Evolutionary conservation across 2,888 invertebrate genomes (phyloP), one percentile per base, ranked within the genome.

Genomic region (Tenthredo amoena): DNA sequence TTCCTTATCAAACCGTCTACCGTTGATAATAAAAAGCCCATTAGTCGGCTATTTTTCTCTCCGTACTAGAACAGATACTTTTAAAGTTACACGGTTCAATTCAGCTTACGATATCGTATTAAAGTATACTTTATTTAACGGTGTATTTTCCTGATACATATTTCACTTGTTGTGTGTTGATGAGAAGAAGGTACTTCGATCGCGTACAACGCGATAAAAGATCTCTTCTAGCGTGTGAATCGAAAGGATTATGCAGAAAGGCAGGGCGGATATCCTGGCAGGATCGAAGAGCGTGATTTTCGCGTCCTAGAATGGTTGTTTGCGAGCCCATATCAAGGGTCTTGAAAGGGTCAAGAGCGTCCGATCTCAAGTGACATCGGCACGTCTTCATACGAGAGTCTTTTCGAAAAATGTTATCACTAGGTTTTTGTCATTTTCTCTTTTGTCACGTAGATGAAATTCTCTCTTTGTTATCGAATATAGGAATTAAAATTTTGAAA

Each of bases 311-410:
- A 77, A 26, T 55, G 50, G 77, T n/a, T 55, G 77, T 50, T 77
- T 77, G 77, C 31, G 37, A 47, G 15, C 50, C 31, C 31, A 55
- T 18, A 50, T 55, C 77, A 15, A 77, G 31, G 77, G 47, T 50
- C 77, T 77, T 12, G 77, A 55, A 50, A 47, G 47, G 77, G 77
- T 77, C 77, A 50, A 77, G 77, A 77, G 40, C 55, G 50, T 31
- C 34, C 31, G 31, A 50, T 55, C 77, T 31, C 26, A 40, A 77
- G 50, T 77, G 31, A n/a, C 12, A 55, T 37, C 18, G 31, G 21
- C 26, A 31, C 50, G 50, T 34, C 18, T 55, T n/a, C 15, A 18
- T 50, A 1, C 74, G 74, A 47, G 15, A 77, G 50, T 55, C 77
- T 77, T 77, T 77, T 50, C 1, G 18, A 26, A 55, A 26, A 55